A percentile compares a stretch with the other conserved stretches of the same genome.
Evolutionary conservation across 2,113 vertebrate species (phyloP).

Genomic region (Dromaius novaehollandiae): DNA sequence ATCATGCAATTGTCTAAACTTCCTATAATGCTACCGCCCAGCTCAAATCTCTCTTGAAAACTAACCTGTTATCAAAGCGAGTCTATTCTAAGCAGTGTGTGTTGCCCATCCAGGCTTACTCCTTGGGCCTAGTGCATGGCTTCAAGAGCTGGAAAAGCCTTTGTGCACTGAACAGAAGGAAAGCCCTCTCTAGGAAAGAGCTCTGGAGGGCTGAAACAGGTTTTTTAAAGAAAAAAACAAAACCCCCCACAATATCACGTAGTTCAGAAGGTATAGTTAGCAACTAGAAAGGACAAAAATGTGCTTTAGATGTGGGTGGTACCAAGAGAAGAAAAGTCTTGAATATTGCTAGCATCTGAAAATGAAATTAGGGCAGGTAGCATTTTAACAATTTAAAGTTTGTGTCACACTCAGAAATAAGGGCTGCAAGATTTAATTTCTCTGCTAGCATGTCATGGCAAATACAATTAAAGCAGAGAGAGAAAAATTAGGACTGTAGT

Average conservation of each 20-base stretch:
- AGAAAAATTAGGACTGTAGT: neutral
- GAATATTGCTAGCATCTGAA: neutral
- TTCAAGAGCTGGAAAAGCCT: neutral
- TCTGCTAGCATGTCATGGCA: neutral
- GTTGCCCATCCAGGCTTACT: neutral
- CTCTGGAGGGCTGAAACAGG: too few species aligned
- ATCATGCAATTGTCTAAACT: neutral
- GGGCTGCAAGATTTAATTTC: neutral
- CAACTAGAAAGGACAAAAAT: neutral
- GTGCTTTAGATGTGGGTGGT: neutral
- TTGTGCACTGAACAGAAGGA: neutral
- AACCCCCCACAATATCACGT: neutral
- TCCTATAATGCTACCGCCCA: neutral
- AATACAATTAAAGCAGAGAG: neutral
- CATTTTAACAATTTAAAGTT: neutral
- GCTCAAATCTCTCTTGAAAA: conserved; percentile 11
- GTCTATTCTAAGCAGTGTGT: neutral
- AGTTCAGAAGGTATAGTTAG: neutral
- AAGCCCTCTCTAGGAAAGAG: neutral
- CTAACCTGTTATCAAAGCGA: neutral
- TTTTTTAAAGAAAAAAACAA: neutral
- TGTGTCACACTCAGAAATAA: neutral
- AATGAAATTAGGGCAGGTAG: neutral
- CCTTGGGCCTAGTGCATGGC: neutral
- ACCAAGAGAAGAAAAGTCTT: neutral